Conservation (phyloP, 1,140 invertebrate genomes). For the Dreissena polymorpha region DNA sequence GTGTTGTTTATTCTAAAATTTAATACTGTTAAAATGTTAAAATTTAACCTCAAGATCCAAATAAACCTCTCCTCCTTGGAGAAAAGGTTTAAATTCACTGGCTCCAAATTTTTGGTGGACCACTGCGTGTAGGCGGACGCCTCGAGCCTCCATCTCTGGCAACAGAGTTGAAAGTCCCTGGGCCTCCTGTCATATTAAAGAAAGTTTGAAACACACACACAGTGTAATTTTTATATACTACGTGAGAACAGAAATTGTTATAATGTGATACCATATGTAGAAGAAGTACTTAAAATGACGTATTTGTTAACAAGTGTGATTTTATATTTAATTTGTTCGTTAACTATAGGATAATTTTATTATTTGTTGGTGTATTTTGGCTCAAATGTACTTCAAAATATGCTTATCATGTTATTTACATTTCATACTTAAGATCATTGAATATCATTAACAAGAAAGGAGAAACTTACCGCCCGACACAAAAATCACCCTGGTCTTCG, state of each 20-base stretch:
- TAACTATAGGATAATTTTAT: background rate
- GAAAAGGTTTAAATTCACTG: conserved; percentile 76
- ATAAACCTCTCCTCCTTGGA: conserved; percentile 76
- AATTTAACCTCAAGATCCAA: conserved; percentile 75
- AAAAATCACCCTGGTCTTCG: conserved; percentile 76
- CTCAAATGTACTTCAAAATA: background rate
- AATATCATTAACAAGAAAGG: background rate
- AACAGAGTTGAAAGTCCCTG: conserved; percentile 72
- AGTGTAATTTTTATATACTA: background rate
- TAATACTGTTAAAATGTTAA: background rate
- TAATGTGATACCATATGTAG: background rate
- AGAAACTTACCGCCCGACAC: conserved; percentile 74
- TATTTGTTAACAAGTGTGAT: too few species aligned
- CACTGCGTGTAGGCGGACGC: conserved; percentile 77
- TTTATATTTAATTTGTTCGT: too few species aligned
- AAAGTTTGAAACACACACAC: background rate
- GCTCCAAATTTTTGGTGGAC: conserved; percentile 79
- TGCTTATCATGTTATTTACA: background rate
- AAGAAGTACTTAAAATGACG: background rate
- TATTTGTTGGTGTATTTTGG: background rate
- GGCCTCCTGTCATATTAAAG: conserved; percentile 71
- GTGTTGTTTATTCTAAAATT: background rate
- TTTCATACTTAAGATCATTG: background rate
- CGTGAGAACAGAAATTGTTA: background rate
- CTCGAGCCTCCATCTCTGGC: conserved; percentile 73